Evolutionary conservation across 2,888 invertebrate species (phyloP).

Genomic region (Gandaritis pyraliata): DNA sequence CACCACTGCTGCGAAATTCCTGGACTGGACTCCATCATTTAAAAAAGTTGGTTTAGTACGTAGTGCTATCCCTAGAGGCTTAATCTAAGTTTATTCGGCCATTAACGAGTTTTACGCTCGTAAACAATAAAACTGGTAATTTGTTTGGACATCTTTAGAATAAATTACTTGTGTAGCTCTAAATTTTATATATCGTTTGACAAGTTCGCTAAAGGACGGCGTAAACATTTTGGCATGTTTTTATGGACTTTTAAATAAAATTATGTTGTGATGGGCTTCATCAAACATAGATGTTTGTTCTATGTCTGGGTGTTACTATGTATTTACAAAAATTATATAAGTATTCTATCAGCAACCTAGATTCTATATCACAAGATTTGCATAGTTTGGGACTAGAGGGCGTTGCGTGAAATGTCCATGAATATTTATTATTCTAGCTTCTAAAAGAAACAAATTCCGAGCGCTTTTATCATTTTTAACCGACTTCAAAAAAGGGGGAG

Average conservation of each 20-base stretch:
- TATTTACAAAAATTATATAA: no score
- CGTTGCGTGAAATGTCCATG: no score
- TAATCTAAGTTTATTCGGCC: slow-evolving; percentile 43
- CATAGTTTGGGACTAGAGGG: no score
- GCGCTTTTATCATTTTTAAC: no score
- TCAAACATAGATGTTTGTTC: no score
- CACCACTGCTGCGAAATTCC: slow-evolving; percentile 31
- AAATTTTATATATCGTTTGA: slow-evolving; percentile 1
- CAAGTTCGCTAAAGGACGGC: neutral
- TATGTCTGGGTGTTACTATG: no score
- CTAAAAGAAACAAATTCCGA: no score
- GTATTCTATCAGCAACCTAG: no score
- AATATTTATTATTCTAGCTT: no score
- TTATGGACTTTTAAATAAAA: neutral
- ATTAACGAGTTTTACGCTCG: slow-evolving; percentile 40
- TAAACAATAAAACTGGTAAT: slow-evolving; percentile 45
- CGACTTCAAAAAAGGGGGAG: no score
- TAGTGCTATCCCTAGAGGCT: slow-evolving; percentile 22
- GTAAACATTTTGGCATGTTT: neutral
- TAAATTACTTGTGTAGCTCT: slow-evolving; percentile 12
- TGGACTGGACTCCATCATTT: slow-evolving; percentile 35
- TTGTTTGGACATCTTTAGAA: slow-evolving; percentile 32
- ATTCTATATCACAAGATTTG: no score
- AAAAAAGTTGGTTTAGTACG: slow-evolving; percentile 31
- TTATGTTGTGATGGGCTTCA: no score